Evolutionary conservation across 2,797 vertebrate species (phyloP), one percentile per base, ranked within the genome.

Genomic region (Vultur gryphus): DNA sequence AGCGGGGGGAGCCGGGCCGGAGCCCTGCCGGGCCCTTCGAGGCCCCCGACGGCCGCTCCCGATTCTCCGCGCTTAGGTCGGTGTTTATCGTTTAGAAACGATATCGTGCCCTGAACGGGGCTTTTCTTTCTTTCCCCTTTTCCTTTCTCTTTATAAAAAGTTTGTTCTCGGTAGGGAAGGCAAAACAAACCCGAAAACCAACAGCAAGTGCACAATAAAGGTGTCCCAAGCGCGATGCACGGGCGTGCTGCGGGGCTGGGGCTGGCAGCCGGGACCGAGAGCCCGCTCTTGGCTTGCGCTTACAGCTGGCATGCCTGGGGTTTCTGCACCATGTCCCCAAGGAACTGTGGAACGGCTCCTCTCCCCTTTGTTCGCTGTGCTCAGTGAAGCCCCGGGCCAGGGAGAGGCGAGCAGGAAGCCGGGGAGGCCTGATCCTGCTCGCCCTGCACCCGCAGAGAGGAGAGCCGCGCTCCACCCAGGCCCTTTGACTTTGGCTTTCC

Each of bases 11-110:
- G 26, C 17, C 5, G 14, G n/a, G 24, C 16, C 12, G 9, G 33
- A 64, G n/a, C 37, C 26, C 25, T 15, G 26, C 33, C 8, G 23
- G 11, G 19, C 13, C 35, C 26, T 5, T 3, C 20, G 12, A 5
- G 16, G 3, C 8, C 28, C 43, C n/a, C 15, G 31, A 66, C 6
- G 3, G 46, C 44, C 3, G 3, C 64, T 83, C 35, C 23, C 8
- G 1, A 1, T 44, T 59, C 16, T 75, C 20, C 2, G 2, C 19
- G 8, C 20, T 35, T 11, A 7, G 7, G 8, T 31, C 0, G 2
- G 7, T 31, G 21, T 41, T 84, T 55, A 55, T 35, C 20, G 9
- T 37, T 76, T 13, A 61, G 79, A 92, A 79, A 69, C 3, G 20
- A 78, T 91, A 31, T 31, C 5, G 6, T 9, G 37, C 12, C 69